Evolutionary conservation across 2,888 invertebrate genomes (phyloP), one percentile per base, ranked within the genome.

Genomic region (Eupithecia tripunctaria): DNA sequence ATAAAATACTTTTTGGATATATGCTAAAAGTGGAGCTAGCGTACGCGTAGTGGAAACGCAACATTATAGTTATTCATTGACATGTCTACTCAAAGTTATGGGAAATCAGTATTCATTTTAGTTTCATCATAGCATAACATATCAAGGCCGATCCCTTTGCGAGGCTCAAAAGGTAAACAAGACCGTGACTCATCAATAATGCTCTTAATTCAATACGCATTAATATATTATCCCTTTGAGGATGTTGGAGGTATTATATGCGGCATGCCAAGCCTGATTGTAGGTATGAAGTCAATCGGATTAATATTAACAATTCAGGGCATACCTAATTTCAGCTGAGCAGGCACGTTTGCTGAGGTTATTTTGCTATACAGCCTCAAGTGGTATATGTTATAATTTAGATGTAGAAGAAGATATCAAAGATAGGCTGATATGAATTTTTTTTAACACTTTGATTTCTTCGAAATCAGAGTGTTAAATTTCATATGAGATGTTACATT

Each of bases 141-240:
- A 25, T 14, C 14, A 56, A 21, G 25, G 56, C 25, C 25, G 8
- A 71, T 36, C 25, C 47, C 60, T 29, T 18, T 18, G 8, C 60
- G 8, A 60, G 60, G 27, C 29, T 29, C 60, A 60, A 29, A 29
- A 60, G 18, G 29, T 18, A 60, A 29, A 60, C 60, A 29, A 60
- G 29, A 18, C 60, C 29, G 60, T 60, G 60, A 60, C 29, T 60
- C 21, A 38, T 59, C 56, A 68, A 38, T 38, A 27, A 59, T 59
- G 25, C 25, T 21, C 59, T 41, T 47, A 47, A 69, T 69, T 69
- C 62, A 63, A 69, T 63, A 47, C 62, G 32, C 32, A 18, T 14
- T 47, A 63, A 47, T 47, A 63, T 62, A 56, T 56, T 25, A 69
- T 63, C 47, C 38, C 68, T 69, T 69, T 69, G 68, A 63, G 60